Percentiles rank a stretch among this genome's conserved stretches.
Evolutionary conservation across 2,797 vertebrate species (phyloP).

Genomic region (Valencia hispanica): DNA sequence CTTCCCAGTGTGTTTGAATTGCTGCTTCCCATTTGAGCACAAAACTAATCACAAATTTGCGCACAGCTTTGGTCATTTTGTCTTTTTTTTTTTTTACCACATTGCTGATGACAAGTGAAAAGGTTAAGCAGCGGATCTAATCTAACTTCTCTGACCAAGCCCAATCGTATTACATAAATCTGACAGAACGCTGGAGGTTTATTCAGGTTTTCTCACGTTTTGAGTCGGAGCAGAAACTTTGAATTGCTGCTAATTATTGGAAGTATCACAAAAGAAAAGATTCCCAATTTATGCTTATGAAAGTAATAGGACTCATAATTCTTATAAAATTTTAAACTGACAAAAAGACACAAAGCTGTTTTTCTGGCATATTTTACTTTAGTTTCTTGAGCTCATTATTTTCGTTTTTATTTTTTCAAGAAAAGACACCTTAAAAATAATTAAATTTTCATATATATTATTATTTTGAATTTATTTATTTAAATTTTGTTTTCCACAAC

Average conservation of each 20-base stretch:
- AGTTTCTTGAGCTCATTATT: background rate
- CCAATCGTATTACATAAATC: background rate
- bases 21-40: background rate
- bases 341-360: background rate
- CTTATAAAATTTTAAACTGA: background rate
- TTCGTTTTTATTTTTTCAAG: background rate
- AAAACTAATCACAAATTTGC: background rate
- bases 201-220: background rate
- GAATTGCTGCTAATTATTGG: background rate
- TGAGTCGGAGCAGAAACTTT: background rate
- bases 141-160: background rate
- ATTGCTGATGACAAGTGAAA: background rate
- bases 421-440: too few relatives aligned
- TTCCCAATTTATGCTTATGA: background rate
- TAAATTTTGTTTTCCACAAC: background rate
- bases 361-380: background rate
- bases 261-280: background rate
- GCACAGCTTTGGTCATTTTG: background rate
- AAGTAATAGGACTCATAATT: background rate
- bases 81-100: background rate
- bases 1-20: background rate
- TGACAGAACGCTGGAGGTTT: background rate
- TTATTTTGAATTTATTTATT: background rate
- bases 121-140: background rate
- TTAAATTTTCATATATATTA: background rate